These are phyloP conservation scores for Drosophila formosana DNA, from an alignment of 2,888 invertebrate species.

Conservation along the genomic window DNA sequence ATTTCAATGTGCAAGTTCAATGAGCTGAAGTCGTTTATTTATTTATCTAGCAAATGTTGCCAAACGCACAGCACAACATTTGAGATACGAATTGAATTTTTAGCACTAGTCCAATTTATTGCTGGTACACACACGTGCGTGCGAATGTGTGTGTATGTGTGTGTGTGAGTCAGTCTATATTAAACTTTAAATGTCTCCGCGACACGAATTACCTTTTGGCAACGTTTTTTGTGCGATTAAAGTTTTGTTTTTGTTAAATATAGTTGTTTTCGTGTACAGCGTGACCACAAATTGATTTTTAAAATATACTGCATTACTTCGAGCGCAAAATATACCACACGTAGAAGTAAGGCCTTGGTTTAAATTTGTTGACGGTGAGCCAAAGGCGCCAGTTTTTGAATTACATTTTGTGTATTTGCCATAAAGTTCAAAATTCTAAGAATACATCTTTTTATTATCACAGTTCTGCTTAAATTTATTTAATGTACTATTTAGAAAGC, in stretches of 20 bases:
- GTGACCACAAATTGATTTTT: slow-evolving; percentile 9
- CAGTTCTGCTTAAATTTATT: no score
- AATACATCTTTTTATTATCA: no score
- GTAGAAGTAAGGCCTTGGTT: not conserved
- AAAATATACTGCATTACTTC: not conserved
- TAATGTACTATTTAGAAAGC: not conserved
- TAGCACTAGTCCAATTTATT: not conserved
- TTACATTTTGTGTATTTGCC: not conserved
- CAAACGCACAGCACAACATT: not conserved
- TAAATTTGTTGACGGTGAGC: not conserved
- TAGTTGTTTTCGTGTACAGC: slow-evolving; percentile 46
- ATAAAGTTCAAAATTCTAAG: no score
- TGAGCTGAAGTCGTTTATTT: slow-evolving; percentile 25
- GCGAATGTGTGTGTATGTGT: not conserved
- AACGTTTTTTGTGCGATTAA: slow-evolving; percentile 51
- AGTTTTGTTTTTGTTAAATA: slow-evolving; percentile 38
- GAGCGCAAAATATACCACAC: not conserved
- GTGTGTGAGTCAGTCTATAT: not conserved
- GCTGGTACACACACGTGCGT: not conserved
- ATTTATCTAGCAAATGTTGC: slow-evolving; percentile 12
- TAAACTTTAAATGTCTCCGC: not conserved
- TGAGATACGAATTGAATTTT: slow-evolving; percentile 5
- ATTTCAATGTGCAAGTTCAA: slow-evolving; percentile 28
- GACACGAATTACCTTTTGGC: slow-evolving; percentile 63
- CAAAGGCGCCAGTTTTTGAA: not conserved